phyloP scores from a whole-genome alignment of 2,797 vertebrate genomes.

The Psittacula derbiana region DNA sequence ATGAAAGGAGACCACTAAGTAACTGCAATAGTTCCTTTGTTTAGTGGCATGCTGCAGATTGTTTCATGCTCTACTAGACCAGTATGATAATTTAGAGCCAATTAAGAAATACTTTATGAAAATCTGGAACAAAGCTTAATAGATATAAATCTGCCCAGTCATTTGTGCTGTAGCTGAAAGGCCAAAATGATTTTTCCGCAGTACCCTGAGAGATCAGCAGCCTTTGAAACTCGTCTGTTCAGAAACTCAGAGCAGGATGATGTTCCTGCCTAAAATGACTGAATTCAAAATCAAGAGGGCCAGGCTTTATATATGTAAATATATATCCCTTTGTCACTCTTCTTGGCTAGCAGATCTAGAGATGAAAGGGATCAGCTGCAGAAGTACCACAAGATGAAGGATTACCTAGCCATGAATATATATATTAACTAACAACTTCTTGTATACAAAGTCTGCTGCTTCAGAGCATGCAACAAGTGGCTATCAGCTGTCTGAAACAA shows the following conservation, averaged over 20 bases:
- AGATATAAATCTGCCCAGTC: not conserved
- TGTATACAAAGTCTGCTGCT: not conserved
- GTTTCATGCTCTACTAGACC: conserved; percentile 22
- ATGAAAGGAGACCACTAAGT: not conserved
- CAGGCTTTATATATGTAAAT: not conserved
- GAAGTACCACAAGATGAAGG: not conserved
- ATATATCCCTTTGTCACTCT: not conserved
- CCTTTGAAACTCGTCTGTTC: not conserved
- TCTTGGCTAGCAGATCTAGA: not conserved
- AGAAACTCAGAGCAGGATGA: not conserved
- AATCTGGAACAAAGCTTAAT: conserved; percentile 9
- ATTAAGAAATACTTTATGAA: conserved; percentile 25
- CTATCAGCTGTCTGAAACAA: not conserved
- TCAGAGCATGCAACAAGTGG: not conserved
- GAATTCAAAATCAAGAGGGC: not conserved
- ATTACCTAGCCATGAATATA: not conserved
- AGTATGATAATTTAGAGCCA: not conserved
- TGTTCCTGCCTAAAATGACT: not conserved
- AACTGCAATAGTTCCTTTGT: conserved; percentile 9
- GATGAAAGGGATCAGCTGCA: not conserved
- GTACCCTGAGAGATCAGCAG: not conserved
- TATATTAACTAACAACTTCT: not conserved
- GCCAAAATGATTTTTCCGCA: not conserved
- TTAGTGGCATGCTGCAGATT: not conserved
- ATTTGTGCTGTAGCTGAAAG: not conserved